Evolutionary conservation across 2,888 invertebrate species (phyloP).

Genomic region (Leptopterna dolabrata): DNA sequence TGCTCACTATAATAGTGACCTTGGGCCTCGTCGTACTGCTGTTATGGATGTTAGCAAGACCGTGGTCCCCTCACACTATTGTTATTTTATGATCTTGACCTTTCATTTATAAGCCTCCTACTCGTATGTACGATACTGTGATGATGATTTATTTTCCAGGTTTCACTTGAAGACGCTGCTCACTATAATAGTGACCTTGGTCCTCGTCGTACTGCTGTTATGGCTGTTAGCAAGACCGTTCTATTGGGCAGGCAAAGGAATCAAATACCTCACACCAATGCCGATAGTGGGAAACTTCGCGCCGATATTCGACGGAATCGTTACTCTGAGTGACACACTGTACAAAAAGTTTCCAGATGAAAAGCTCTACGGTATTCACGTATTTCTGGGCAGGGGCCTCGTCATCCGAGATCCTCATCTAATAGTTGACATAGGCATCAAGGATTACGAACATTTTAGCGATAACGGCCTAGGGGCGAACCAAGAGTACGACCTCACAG

Average conservation of each 20-base stretch:
- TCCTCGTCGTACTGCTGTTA: not conserved
- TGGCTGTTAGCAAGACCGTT: slow-evolving; percentile 3
- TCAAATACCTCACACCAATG: not conserved
- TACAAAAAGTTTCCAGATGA: not conserved
- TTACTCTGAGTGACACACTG: not conserved
- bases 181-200: not conserved
- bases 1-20: not conserved
- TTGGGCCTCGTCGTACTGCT: not conserved
- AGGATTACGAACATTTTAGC: not conserved
- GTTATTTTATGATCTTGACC: too few species aligned
- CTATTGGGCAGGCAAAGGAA: slow-evolving; percentile 21
- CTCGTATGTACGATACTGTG: too few species aligned
- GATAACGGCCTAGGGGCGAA: not conserved
- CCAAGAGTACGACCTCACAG: slow-evolving; percentile 20
- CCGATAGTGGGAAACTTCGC: slow-evolving; percentile 10
- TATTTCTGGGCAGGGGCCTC: not conserved
- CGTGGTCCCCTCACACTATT: too few species aligned
- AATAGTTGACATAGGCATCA: not conserved
- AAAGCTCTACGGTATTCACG: slow-evolving; percentile 9
- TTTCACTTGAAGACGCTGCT: not conserved
- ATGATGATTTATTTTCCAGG: too few species aligned
- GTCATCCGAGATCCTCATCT: not conserved
- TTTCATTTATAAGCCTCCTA: too few species aligned
- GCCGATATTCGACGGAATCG: not conserved
- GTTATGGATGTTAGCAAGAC: not conserved